Evolutionary conservation across 2,888 invertebrate species (phyloP).

Genomic region (Psylliodes chrysocephalus): DNA sequence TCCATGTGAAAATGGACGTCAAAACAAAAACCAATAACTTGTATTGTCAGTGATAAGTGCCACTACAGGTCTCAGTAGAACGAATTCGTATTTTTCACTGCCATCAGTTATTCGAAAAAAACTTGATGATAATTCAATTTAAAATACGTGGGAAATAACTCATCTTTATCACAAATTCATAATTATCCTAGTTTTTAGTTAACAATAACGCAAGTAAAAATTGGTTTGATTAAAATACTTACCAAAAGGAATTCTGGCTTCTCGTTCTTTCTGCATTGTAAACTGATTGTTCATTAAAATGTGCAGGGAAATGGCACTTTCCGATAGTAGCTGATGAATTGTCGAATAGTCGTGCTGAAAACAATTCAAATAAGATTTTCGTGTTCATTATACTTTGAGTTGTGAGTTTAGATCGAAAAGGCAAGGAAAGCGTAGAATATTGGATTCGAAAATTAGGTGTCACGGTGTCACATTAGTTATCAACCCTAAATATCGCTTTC

Average conservation of each 20-base stretch:
- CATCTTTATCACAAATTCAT: too few relatives aligned
- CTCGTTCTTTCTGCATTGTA: slow-evolving; percentile 76
- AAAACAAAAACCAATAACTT: too few relatives aligned
- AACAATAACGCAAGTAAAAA: neutral
- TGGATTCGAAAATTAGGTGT: slow-evolving; percentile 9
- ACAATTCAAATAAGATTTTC: slow-evolving; percentile 25
- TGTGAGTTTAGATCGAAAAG: slow-evolving; percentile 6
- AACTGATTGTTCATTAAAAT: slow-evolving; percentile 86
- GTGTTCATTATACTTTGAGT: slow-evolving; percentile 15
- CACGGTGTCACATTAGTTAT: slow-evolving; percentile 8
- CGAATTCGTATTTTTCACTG: too few relatives aligned
- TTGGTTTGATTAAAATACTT: slow-evolving; percentile 54
- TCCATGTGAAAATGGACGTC: too few relatives aligned
- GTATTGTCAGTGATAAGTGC: too few relatives aligned
- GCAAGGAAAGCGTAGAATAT: slow-evolving; percentile 8
- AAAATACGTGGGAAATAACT: too few relatives aligned
- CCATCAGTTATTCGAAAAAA: too few relatives aligned
- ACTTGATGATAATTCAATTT: too few relatives aligned
- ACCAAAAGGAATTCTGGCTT: slow-evolving; percentile 82
- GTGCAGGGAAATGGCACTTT: slow-evolving; percentile 83
- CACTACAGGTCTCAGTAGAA: too few relatives aligned
- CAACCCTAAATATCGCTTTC: neutral
- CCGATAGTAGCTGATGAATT: slow-evolving; percentile 82
- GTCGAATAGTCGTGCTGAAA: slow-evolving; percentile 83
- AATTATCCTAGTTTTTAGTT: too few relatives aligned